phyloP scores from a whole-genome alignment of 2,113 vertebrate species.

The Zosterops hypoxanthus region DNA sequence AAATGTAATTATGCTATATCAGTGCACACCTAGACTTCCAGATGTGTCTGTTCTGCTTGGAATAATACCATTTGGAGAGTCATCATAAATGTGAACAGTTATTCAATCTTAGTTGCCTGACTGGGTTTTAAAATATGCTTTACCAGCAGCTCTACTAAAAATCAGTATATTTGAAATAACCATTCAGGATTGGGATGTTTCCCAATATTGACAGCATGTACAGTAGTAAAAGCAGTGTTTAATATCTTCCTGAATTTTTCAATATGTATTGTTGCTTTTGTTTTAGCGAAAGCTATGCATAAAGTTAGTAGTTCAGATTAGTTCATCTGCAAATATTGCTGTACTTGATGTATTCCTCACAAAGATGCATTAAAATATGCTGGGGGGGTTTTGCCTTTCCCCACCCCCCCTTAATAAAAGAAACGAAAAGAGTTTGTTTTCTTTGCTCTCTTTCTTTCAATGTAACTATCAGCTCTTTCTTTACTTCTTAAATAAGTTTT shows the following conservation, averaged over 20 bases:
- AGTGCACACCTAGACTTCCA: not conserved
- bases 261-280: not conserved
- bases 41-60: not conserved
- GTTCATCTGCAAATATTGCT: not conserved
- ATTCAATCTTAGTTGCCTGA: not conserved
- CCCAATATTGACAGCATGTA: not conserved
- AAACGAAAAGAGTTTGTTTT: not conserved
- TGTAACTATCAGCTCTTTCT: not conserved
- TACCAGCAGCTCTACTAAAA: not conserved
- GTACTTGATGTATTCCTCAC: not conserved
- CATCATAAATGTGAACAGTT: not conserved
- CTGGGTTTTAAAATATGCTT: not conserved
- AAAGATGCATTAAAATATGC: not conserved
- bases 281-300: not conserved
- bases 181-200: not conserved
- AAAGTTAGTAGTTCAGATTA: not conserved
- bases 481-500: not conserved
- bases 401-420: not conserved
- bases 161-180: not conserved
- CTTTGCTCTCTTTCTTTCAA: not conserved
- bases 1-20: not conserved
- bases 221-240: not conserved
- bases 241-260: not conserved
- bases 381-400: accelerated
- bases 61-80: not conserved